phyloP scores from a whole-genome alignment of 1,140 invertebrate species.

The Trachelipus rathkii region DNA sequence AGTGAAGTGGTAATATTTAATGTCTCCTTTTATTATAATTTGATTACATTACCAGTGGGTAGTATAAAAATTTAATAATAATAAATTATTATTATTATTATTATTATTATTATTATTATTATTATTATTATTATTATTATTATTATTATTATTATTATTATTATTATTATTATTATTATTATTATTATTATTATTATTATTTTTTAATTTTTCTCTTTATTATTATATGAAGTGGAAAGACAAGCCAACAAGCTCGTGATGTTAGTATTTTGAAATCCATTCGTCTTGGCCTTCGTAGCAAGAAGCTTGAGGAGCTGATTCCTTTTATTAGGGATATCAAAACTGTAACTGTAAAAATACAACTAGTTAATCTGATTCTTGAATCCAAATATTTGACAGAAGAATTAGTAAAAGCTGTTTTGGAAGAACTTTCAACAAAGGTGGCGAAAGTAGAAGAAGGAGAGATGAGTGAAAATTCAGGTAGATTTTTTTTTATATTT shows the following conservation, averaged over 20 bases:
- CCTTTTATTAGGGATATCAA: not conserved
- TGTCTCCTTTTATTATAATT: too few species aligned
- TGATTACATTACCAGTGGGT: too few species aligned
- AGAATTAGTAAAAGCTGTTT: not conserved
- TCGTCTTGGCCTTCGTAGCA: not conserved
- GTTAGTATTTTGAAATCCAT: not conserved
- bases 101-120: too few species aligned
- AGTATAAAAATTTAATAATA: too few species aligned
- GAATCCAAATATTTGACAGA: not conserved
- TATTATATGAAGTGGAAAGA: not conserved
- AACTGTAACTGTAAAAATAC: not conserved
- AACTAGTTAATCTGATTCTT: not conserved
- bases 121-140: too few species aligned
- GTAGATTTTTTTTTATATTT: too few species aligned
- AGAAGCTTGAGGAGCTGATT: not conserved
- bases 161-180: not conserved
- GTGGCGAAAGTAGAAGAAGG: not conserved
- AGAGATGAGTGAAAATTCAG: not conserved
- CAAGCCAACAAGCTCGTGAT: not conserved
- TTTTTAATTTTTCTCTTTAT: not conserved
- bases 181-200: conserved; percentile 4
- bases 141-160: too few species aligned
- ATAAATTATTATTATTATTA: too few species aligned
- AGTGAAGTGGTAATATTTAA: too few species aligned
- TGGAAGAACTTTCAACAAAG: not conserved